Percentiles rank a stretch among this genome's conserved stretches.
Evolutionary conservation across 2,797 vertebrate genomes (phyloP).

Genomic region (Phaenicophaeus curvirostris): DNA sequence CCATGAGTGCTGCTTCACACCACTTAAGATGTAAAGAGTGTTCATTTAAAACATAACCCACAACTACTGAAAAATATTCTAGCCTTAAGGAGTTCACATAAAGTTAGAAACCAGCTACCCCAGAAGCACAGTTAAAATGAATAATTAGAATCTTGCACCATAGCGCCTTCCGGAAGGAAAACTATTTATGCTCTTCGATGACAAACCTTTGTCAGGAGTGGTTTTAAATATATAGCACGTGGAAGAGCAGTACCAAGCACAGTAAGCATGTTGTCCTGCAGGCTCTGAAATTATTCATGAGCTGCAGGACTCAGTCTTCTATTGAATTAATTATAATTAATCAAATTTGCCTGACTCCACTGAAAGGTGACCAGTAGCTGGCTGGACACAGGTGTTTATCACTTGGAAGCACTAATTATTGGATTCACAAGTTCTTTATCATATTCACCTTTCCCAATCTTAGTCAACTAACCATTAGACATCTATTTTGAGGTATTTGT

Average conservation of each 20-base stretch:
- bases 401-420: neutral
- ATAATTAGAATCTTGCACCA: neutral
- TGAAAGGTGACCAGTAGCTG: neutral
- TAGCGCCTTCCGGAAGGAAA: neutral
- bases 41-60: neutral
- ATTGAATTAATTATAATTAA: constrained; percentile 35
- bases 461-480: neutral
- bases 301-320: neutral
- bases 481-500: neutral
- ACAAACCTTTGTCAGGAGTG: neutral
- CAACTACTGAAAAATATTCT: neutral
- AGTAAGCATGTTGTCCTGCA: neutral
- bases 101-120: neutral
- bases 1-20: neutral
- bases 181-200: accelerated
- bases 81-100: neutral
- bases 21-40: neutral
- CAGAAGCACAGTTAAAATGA: neutral
- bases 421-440: neutral
- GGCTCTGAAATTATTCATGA: constrained; percentile 26
- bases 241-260: neutral
- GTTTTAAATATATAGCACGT: neutral
- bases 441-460: neutral
- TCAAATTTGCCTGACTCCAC: neutral
- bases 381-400: neutral